phyloP scores from a whole-genome alignment of 2,797 vertebrate species.

The Paramormyrops hopkinsi region DNA sequence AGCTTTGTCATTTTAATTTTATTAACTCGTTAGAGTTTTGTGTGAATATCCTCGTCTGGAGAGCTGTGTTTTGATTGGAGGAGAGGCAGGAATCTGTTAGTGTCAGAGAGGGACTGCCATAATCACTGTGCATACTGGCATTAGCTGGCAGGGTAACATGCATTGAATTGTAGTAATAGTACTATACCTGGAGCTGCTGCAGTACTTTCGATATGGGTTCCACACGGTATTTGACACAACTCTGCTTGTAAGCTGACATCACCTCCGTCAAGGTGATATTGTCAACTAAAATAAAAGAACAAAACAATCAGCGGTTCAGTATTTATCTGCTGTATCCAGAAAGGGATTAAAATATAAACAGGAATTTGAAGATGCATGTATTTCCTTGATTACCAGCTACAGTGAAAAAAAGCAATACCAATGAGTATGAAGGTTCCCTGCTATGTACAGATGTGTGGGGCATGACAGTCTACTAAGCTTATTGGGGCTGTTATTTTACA shows the following conservation, averaged over 20 bases:
- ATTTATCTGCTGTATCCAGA: constrained; percentile 24
- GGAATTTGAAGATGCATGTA: background rate
- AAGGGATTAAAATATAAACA: constrained; percentile 31
- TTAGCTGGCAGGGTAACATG: background rate
- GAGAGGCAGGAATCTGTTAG: background rate
- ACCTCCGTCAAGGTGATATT: constrained; percentile 57
- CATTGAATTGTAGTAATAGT: background rate
- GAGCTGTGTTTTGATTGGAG: background rate
- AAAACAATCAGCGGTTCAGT: constrained; percentile 39
- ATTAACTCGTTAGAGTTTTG: background rate
- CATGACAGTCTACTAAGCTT: background rate
- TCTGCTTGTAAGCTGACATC: constrained; percentile 57
- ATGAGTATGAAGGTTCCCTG: background rate
- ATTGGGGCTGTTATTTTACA: background rate
- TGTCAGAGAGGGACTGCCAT: background rate
- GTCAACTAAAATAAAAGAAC: constrained; percentile 52
- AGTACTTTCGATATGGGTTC: constrained; percentile 52
- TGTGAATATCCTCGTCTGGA: background rate
- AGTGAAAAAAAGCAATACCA: background rate
- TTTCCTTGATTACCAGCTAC: background rate
- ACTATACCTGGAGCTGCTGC: constrained; percentile 62
- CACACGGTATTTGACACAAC: constrained; percentile 61
- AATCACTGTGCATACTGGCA: background rate
- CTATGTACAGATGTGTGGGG: background rate
- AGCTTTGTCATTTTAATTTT: constrained; percentile 27